Evolutionary conservation across 2,888 invertebrate genomes (phyloP).

Genomic region (Cordilura impudica): DNA sequence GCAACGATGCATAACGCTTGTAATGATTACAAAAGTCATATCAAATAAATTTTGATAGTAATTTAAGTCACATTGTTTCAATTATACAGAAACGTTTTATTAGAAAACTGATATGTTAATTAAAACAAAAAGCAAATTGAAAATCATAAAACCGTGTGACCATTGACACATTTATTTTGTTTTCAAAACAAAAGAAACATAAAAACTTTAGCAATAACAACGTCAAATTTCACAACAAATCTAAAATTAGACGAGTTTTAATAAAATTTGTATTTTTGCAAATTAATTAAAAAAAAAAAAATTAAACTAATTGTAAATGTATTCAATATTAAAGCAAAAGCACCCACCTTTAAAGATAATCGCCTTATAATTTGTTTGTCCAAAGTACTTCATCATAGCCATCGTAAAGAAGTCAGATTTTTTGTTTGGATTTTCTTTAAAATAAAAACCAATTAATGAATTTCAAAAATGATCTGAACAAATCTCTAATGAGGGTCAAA

Average conservation of each 20-base stretch:
- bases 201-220: background rate
- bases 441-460: slow-evolving; percentile 63
- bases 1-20: slow-evolving; percentile 34
- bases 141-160: slow-evolving; percentile 53
- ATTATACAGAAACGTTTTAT: slow-evolving; percentile 29
- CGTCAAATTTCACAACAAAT: background rate
- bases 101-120: slow-evolving; percentile 53
- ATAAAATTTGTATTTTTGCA: background rate
- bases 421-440: slow-evolving; percentile 50
- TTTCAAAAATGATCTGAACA: slow-evolving; percentile 58
- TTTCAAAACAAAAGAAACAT: slow-evolving; percentile 20
- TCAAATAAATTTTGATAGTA: slow-evolving; percentile 17
- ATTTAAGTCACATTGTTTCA: slow-evolving; percentile 42
- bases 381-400: slow-evolving; percentile 64
- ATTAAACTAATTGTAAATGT: background rate
- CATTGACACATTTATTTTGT: slow-evolving; percentile 46
- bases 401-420: slow-evolving; percentile 57
- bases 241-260: background rate
- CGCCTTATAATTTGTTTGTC: slow-evolving; percentile 63
- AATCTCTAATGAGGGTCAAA: slow-evolving; percentile 71
- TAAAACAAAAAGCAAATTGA: slow-evolving; percentile 44
- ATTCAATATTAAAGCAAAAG: slow-evolving; percentile 59
- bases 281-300: background rate
- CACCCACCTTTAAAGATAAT: slow-evolving; percentile 52
- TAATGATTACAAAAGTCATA: slow-evolving; percentile 47